These are phyloP conservation scores for Lagocephalus sceleratus DNA, from an alignment of 2,797 vertebrate genomes.

Conservation along the genomic window DNA sequence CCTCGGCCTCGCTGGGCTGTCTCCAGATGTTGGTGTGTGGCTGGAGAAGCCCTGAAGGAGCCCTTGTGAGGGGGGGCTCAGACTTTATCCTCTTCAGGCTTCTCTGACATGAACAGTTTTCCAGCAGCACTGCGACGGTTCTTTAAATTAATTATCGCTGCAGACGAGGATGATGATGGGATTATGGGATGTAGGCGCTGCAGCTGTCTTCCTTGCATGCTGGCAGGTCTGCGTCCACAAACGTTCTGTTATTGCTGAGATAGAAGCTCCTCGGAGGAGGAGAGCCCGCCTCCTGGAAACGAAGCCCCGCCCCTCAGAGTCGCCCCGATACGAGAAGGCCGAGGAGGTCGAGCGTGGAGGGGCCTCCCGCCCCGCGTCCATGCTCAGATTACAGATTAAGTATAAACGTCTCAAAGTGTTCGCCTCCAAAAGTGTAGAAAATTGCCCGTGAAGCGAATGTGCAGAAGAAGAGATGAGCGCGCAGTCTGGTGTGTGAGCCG, in stretches of 20 bases:
- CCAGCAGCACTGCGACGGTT: conserved; percentile 36
- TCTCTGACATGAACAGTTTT: conserved; percentile 28
- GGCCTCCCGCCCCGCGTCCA: no score
- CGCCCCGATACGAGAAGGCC: no score
- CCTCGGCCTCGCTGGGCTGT: no score
- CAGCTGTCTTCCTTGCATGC: conserved; percentile 39
- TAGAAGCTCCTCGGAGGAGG: conserved; percentile 48
- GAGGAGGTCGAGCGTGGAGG: no score
- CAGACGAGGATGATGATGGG: conserved; percentile 9
- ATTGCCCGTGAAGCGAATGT: no score
- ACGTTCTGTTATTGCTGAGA: conserved; percentile 72
- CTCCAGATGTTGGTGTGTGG: no score
- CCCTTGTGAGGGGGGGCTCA: no score
- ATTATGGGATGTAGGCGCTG: conserved; percentile 18
- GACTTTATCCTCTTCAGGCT: no score
- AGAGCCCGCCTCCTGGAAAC: conserved; percentile 29
- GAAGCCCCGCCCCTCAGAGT: conserved; percentile 24
- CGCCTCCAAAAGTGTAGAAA: conserved; percentile 1
- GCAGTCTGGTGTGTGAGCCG: no score
- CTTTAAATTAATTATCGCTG: conserved; percentile 8
- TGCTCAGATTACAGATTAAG: conserved; percentile 10
- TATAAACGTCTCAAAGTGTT: conserved; percentile 2
- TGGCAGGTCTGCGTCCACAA: conserved; percentile 14
- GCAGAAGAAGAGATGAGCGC: no score
- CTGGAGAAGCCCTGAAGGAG: no score